A percentile compares a stretch with the other conserved stretches of the same genome.
Evolutionary conservation across 1,140 invertebrate genomes (phyloP).

Genomic region (Drosophila nigromelanica): DNA sequence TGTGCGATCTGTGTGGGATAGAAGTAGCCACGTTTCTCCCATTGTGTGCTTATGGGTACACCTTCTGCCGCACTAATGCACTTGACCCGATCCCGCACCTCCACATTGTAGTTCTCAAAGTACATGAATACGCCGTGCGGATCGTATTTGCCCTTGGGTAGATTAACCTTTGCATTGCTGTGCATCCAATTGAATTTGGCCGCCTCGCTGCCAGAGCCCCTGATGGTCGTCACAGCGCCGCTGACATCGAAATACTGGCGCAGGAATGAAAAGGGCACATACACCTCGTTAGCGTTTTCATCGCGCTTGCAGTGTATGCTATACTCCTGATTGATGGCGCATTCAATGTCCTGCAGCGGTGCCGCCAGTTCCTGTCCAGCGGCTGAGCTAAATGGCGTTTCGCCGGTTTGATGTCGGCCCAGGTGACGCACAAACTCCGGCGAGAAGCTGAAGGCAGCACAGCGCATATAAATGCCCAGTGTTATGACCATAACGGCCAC

Average conservation of each 20-base stretch:
- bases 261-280: constrained; percentile 96
- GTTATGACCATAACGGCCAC: constrained; percentile 84
- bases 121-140: constrained; percentile 95
- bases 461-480: constrained; percentile 85
- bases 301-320: constrained; percentile 92
- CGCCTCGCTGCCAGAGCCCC: constrained; percentile 64
- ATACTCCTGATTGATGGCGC: constrained; percentile 95
- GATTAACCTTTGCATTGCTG: constrained; percentile 96
- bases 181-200: constrained; percentile 97
- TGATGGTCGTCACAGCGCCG: constrained; percentile 70
- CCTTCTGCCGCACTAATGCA: constrained; percentile 96
- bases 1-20: constrained; percentile 99
- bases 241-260: constrained; percentile 96
- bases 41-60: constrained; percentile 97
- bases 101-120: constrained; percentile 99
- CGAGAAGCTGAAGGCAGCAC: constrained; percentile 84
- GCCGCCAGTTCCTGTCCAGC: constrained; percentile 20
- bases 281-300: constrained; percentile 93
- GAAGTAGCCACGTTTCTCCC: constrained; percentile 96
- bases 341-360: constrained; percentile 91
- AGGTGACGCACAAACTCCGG: constrained; percentile 67
- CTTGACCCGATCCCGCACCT: constrained; percentile 95
- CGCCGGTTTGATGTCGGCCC: constrained; percentile 22
- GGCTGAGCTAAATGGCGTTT: constrained; percentile 2
- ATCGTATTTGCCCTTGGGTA: constrained; percentile 94